Conservation (phyloP, 35 echinoderm and acorn worm genomes). For the Heliocidaris tuberculata region DNA sequence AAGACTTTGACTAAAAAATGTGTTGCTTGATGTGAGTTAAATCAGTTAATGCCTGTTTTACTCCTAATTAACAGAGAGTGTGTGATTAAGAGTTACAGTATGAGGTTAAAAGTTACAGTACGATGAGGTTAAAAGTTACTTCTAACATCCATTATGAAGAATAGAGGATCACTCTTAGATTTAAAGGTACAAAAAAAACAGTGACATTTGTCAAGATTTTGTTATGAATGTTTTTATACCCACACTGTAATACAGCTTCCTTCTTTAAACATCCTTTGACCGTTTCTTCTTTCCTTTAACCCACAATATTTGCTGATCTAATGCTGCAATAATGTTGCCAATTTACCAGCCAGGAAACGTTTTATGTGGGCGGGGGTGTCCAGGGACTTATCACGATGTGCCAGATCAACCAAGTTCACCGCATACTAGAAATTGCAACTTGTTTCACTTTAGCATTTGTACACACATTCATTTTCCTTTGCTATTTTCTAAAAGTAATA, state of each 20-base stretch:
- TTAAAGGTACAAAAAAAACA: too few species aligned
- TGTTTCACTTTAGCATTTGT: background rate
- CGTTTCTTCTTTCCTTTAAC: background rate
- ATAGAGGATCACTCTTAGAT: too few species aligned
- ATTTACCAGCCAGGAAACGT: constrained; percentile 1
- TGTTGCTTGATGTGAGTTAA: too few species aligned
- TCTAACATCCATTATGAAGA: too few species aligned
- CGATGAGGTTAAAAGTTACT: too few species aligned
- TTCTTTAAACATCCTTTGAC: background rate
- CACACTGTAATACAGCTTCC: background rate
- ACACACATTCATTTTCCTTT: background rate
- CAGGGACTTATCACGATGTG: constrained; percentile 1
- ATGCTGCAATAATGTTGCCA: background rate
- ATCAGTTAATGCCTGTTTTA: too few species aligned
- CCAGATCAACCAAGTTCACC: background rate
- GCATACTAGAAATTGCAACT: background rate
- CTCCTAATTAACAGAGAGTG: too few species aligned
- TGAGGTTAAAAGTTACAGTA: too few species aligned
- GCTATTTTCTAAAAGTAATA: background rate
- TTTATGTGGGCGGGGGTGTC: background rate
- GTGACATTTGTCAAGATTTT: too few species aligned
- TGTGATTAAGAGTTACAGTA: too few species aligned
- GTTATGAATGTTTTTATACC: background rate
- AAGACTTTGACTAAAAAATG: too few species aligned
- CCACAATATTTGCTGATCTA: constrained; percentile 11